Conservation (phyloP, 2,797 vertebrate species). For the Furcifer pardalis region DNA sequence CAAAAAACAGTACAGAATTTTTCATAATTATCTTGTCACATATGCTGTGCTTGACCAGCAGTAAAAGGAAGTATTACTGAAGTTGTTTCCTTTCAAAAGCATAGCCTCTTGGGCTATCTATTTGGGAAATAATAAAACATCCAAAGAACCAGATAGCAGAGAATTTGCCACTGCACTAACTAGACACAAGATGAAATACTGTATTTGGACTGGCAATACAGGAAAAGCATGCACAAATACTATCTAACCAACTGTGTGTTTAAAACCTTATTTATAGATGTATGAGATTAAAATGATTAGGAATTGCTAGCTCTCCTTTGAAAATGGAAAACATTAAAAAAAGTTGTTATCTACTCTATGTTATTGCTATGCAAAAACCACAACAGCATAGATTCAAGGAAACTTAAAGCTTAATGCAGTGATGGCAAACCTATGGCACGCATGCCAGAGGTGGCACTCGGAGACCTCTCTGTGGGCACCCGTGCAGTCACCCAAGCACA, state of each 20-base stretch:
- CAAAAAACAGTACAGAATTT: neutral
- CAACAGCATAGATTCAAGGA: neutral
- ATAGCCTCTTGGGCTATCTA: neutral
- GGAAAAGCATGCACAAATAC: neutral
- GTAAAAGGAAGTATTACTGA: neutral
- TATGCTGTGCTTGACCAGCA: conserved; percentile 18
- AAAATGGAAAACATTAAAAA: neutral
- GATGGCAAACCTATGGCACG: no score
- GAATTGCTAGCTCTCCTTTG: no score
- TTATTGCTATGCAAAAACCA: neutral
- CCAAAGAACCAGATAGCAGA: neutral
- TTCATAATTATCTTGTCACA: conserved; percentile 1
- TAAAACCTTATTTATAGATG: neutral
- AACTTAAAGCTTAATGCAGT: no score
- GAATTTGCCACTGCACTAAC: neutral
- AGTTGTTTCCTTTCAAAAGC: neutral
- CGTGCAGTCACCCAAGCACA: no score
- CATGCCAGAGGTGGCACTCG: no score
- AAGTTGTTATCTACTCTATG: neutral
- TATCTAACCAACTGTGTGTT: neutral
- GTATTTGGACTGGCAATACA: neutral
- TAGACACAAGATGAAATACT: neutral
- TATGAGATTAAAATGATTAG: neutral
- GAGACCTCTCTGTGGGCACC: no score
- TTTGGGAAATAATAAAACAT: neutral